These are phyloP conservation scores for Corythornis cristatus DNA, from an alignment of 2,113 vertebrate genomes.

Conservation along the genomic window DNA sequence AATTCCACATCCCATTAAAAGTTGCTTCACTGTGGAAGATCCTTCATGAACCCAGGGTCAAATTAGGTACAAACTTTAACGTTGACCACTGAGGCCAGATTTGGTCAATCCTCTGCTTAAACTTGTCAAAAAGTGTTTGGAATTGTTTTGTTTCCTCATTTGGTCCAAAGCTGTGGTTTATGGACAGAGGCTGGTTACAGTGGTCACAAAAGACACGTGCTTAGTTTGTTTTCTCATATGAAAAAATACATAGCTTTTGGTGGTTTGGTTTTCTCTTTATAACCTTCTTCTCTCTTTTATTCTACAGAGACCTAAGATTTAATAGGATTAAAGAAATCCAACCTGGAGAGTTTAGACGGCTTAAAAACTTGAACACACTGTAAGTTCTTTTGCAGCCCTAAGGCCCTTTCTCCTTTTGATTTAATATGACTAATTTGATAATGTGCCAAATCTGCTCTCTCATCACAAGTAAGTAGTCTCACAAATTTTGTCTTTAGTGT, in stretches of 20 bases:
- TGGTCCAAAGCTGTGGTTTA: neutral
- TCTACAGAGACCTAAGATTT: constrained; percentile 92
- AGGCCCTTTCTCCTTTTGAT: neutral
- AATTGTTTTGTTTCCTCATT: neutral
- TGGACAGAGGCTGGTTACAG: neutral
- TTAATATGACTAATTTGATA: neutral
- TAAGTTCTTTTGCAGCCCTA: constrained; percentile 77
- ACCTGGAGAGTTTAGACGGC: constrained; percentile 85
- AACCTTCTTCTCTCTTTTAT: neutral
- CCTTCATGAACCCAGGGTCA: neutral
- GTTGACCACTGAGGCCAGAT: neutral
- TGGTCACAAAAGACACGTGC: neutral
- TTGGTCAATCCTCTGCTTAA: neutral
- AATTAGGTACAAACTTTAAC: neutral
- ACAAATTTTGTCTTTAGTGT: neutral
- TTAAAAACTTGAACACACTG: constrained; percentile 96
- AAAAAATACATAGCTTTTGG: neutral
- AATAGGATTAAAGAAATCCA: constrained; percentile 98
- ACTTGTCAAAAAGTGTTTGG: neutral
- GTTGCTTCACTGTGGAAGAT: neutral
- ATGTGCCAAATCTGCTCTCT: neutral
- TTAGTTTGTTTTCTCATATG: neutral
- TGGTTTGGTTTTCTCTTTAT: neutral
- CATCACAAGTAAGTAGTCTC: neutral
- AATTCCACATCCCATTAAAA: neutral